Conservation (phyloP, 1,140 invertebrate genomes). For the Nephotettix cincticeps region DNA sequence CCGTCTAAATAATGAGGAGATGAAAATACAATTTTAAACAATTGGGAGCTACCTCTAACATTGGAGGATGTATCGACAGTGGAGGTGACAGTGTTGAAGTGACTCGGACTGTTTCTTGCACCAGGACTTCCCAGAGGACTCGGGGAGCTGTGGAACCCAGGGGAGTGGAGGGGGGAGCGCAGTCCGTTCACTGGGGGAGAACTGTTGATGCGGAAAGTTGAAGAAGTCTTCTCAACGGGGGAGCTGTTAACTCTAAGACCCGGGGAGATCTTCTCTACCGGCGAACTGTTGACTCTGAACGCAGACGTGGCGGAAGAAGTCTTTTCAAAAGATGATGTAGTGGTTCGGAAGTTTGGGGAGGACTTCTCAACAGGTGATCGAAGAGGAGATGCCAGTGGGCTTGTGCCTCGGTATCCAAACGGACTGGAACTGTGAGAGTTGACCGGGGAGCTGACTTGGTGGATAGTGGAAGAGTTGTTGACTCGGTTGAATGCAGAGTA, state of each 20-base stretch:
- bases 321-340: neutral
- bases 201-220: constrained; percentile 25
- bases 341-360: neutral
- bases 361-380: neutral
- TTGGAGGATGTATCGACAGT: constrained; percentile 65
- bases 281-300: neutral
- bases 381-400: constrained; percentile 20
- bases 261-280: constrained; percentile 4
- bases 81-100: constrained; percentile 35
- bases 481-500: constrained; percentile 32
- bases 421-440: constrained; percentile 37
- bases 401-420: constrained; percentile 1
- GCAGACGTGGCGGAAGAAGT: neutral
- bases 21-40: constrained; percentile 24
- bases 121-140: constrained; percentile 34
- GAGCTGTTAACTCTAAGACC: neutral
- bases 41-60: constrained; percentile 51
- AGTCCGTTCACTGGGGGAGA: constrained; percentile 1
- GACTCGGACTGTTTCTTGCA: constrained; percentile 36
- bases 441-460: constrained; percentile 33
- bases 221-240: neutral
- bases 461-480: constrained; percentile 27
- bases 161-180: constrained; percentile 31
- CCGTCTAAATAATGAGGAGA: too few species aligned
- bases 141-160: constrained; percentile 29